Conservation (phyloP, 1,140 invertebrate genomes). For the Vanessa tameamea region DNA sequence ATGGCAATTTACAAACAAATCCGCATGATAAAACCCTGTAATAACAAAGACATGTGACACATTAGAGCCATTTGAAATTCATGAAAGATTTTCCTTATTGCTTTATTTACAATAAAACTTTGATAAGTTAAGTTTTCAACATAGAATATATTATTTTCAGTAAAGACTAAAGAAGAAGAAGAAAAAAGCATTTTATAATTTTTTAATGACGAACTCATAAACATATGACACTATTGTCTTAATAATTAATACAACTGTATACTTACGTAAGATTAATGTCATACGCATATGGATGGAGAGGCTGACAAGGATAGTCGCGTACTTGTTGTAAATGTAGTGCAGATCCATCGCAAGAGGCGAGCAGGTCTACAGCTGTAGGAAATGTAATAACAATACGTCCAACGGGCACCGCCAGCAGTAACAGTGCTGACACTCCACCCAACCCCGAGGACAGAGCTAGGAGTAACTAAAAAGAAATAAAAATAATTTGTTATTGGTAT, state of each 20-base stretch:
- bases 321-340: slow-evolving; percentile 76
- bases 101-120: neutral
- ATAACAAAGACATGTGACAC: slow-evolving; percentile 36
- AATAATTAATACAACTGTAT: neutral
- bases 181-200: neutral
- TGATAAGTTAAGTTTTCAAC: too few relatives aligned
- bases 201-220: too few relatives aligned
- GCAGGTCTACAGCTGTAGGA: slow-evolving; percentile 83
- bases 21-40: slow-evolving; percentile 81
- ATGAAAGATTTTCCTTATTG: slow-evolving; percentile 11
- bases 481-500: too few relatives aligned
- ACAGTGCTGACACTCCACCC: slow-evolving; percentile 84
- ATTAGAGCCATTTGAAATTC: slow-evolving; percentile 16
- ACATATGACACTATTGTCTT: too few relatives aligned
- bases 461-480: slow-evolving; percentile 80
- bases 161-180: too few relatives aligned
- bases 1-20: slow-evolving; percentile 81
- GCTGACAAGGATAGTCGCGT: slow-evolving; percentile 81
- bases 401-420: slow-evolving; percentile 86
- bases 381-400: slow-evolving; percentile 85
- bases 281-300: slow-evolving; percentile 67
- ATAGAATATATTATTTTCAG: too few relatives aligned
- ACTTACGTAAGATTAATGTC: slow-evolving; percentile 76
- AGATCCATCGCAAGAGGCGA: slow-evolving; percentile 77
- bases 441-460: slow-evolving; percentile 85